These are phyloP conservation scores for Pissodes strobi DNA, from an alignment of 1,140 invertebrate genomes.

Conservation along the genomic window DNA sequence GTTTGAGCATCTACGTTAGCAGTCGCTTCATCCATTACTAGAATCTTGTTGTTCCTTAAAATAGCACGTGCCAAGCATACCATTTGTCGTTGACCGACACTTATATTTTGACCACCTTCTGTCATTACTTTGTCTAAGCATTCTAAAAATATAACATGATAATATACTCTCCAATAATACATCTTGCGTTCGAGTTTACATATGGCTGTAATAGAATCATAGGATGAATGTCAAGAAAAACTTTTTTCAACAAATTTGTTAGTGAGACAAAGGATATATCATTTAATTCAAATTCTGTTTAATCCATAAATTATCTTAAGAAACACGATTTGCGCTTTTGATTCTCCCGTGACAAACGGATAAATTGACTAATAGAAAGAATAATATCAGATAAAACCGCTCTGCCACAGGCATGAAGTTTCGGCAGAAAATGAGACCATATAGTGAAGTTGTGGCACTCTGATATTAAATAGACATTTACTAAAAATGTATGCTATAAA, in stretches of 20 bases:
- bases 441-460: no score
- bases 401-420: no score
- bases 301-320: no score
- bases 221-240: background rate
- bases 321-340: no score
- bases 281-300: no score
- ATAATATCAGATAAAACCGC: no score
- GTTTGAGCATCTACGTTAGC: conserved; percentile 73
- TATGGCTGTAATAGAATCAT: conserved; percentile 6
- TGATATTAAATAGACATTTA: no score
- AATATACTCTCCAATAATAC: conserved; percentile 36
- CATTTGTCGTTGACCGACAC: conserved; percentile 73
- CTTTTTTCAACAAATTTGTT: background rate
- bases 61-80: conserved; percentile 72
- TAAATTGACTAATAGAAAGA: no score
- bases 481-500: no score
- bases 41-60: conserved; percentile 66
- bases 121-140: conserved; percentile 61
- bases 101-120: conserved; percentile 70
- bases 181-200: background rate
- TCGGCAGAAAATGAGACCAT: no score
- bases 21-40: conserved; percentile 79
- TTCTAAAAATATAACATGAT: conserved; percentile 51
- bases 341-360: no score
- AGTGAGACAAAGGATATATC: no score